Evolutionary conservation across 2,888 invertebrate genomes (phyloP), one percentile per base, ranked within the genome.

Genomic region (Drosophila cognata): DNA sequence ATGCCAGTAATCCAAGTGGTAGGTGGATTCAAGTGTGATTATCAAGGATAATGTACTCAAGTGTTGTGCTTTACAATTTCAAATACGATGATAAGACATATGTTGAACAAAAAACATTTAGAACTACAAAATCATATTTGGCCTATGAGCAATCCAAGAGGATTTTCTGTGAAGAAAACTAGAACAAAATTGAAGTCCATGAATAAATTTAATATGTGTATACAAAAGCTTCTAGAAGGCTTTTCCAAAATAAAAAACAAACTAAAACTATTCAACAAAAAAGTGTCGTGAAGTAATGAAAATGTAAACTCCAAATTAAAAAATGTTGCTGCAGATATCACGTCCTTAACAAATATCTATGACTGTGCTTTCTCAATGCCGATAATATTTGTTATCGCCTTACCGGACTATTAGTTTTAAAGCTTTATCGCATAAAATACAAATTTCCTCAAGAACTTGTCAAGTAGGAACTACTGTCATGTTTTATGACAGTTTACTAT

Each of bases 1-100:
- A 77, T 65, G 68, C 75, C 66, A 80, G 81, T 81, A 82, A 83
- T 80, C 73, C 72, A 77, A 83, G 84, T 82, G 92, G 92, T 92
- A 92, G 89, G 92, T 89, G 8, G 8, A 60, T 36, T 41, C 21
- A 3, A 33, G 18, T 36, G 31, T 35, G 28, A 41, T 33, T 50
- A 33, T 36, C 36, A 73, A 74, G 70, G 63, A 64, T 61, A 72
- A 41, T 8, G 3, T 4, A 18, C 31, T 46, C 18, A 61, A 70
- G 70, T 74, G 71, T n/a, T 25, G 55, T 74, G 62, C 0, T 29
- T 4, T 3, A 3, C 1, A 35, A 58, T 35, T 4, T 11, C n/a
- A 33, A 28, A 18, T 2, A 2, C n/a, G 21, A 57, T 57, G 18
- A 10, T 25, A 3, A 18, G 18, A 41, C 10, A 8, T 31, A 29